These are phyloP conservation scores for Leiothrix lutea DNA, from an alignment of 2,113 vertebrate genomes.

Conservation along the genomic window DNA sequence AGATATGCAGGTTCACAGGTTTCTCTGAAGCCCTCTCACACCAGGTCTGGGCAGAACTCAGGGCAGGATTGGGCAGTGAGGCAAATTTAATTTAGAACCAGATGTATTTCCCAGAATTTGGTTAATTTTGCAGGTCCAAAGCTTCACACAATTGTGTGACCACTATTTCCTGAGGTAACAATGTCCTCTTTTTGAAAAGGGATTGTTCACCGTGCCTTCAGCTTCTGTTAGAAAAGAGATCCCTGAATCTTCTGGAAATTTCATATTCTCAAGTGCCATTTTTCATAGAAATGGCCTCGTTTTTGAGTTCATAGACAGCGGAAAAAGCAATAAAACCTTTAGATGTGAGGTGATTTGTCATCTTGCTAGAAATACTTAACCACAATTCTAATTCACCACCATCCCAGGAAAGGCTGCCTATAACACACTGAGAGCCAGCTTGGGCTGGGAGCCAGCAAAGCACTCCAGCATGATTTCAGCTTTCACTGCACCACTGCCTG, in stretches of 20 bases:
- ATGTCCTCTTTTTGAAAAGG: not conserved
- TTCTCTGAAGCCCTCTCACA: not conserved
- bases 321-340: slow-evolving; percentile 52
- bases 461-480: slow-evolving; percentile 48
- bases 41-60: not conserved
- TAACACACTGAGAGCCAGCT: slow-evolving; percentile 14
- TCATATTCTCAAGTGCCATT: slow-evolving; percentile 6
- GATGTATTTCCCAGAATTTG: not conserved
- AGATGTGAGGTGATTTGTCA: slow-evolving; percentile 47
- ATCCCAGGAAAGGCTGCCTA: slow-evolving; percentile 29
- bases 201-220: not conserved
- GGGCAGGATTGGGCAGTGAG: not conserved
- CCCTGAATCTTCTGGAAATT: slow-evolving; percentile 13
- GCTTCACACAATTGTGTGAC: not conserved
- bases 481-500: not conserved
- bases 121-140: not conserved
- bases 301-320: slow-evolving; percentile 31
- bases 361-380: slow-evolving; percentile 42
- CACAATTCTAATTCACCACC: slow-evolving; percentile 38
- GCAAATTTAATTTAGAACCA: not conserved
- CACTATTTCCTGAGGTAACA: not conserved
- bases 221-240: not conserved
- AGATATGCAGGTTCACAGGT: not conserved
- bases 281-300: slow-evolving; percentile 31
- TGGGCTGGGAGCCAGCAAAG: slow-evolving; percentile 54